Conservation (phyloP, 2,888 invertebrate genomes). For the Synanthedon vespiformis region DNA sequence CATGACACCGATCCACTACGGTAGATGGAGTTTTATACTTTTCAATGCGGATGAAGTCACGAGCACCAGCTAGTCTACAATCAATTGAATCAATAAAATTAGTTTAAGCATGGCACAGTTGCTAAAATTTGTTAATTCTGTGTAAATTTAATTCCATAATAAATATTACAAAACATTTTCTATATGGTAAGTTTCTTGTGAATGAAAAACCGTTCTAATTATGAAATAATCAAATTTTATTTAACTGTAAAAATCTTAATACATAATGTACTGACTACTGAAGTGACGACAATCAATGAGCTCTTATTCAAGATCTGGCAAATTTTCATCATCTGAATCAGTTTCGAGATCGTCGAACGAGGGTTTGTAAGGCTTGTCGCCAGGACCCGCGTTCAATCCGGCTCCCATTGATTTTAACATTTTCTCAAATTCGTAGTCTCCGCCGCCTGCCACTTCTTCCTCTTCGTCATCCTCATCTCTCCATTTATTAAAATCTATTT, state of each 20-base stretch:
- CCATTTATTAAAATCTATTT: slow-evolving; percentile 98
- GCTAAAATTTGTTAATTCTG: too few relatives aligned
- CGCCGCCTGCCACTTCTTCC: slow-evolving; percentile 61
- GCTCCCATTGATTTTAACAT: slow-evolving; percentile 83
- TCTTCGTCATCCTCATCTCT: slow-evolving; percentile 95
- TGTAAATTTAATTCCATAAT: too few relatives aligned
- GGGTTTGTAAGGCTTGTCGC: slow-evolving; percentile 72
- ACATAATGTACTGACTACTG: slow-evolving; percentile 44
- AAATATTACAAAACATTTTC: too few relatives aligned
- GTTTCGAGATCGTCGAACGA: slow-evolving; percentile 81
- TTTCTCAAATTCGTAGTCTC: slow-evolving; percentile 73
- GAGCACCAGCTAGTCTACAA: too few relatives aligned
- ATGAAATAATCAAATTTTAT: slow-evolving; percentile 40
- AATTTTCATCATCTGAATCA: slow-evolving; percentile 85
- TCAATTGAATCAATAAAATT: too few relatives aligned
- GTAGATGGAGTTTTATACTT: too few relatives aligned
- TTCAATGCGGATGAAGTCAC: too few relatives aligned
- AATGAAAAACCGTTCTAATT: slow-evolving; percentile 11
- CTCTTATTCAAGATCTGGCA: slow-evolving; percentile 79
- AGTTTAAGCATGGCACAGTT: too few relatives aligned
- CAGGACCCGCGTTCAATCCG: slow-evolving; percentile 25
- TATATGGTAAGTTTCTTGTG: not conserved
- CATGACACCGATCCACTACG: too few relatives aligned
- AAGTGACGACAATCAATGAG: slow-evolving; percentile 11
- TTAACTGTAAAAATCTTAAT: slow-evolving; percentile 66